phyloP scores from a whole-genome alignment of 2,113 vertebrate genomes.

The Hystrix cristata region DNA sequence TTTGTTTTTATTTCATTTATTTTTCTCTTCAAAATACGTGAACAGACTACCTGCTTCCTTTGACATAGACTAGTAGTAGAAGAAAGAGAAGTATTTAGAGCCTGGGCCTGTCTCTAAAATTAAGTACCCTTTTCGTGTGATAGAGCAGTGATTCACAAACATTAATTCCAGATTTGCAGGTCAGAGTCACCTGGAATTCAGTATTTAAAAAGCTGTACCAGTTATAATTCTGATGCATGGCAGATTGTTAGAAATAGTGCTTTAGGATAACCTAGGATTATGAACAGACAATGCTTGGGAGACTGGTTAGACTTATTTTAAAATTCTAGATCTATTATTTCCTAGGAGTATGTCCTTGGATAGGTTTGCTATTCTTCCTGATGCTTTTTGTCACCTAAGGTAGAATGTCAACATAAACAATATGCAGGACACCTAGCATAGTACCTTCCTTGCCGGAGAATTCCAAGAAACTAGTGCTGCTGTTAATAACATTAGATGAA shows the following conservation, averaged over 20 bases:
- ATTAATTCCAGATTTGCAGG: neutral
- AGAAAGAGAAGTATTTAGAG: neutral
- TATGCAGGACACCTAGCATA: neutral
- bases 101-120: neutral
- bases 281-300: neutral
- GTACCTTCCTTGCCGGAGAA: neutral
- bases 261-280: neutral
- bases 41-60: neutral
- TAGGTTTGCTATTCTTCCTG: neutral
- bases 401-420: neutral
- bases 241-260: neutral
- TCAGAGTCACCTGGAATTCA: neutral
- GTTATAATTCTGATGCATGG: neutral
- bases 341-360: neutral
- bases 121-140: neutral
- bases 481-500: neutral
- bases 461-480: neutral
- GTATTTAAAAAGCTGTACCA: neutral
- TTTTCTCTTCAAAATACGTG: neutral
- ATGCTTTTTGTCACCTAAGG: neutral
- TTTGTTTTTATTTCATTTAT: neutral
- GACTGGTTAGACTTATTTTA: neutral
- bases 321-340: neutral
- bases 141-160: neutral
- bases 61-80: conserved; percentile 23